Evolutionary conservation across 1,140 invertebrate species (phyloP), one percentile per base, ranked within the genome.

Genomic region (Antheraea pernyi): DNA sequence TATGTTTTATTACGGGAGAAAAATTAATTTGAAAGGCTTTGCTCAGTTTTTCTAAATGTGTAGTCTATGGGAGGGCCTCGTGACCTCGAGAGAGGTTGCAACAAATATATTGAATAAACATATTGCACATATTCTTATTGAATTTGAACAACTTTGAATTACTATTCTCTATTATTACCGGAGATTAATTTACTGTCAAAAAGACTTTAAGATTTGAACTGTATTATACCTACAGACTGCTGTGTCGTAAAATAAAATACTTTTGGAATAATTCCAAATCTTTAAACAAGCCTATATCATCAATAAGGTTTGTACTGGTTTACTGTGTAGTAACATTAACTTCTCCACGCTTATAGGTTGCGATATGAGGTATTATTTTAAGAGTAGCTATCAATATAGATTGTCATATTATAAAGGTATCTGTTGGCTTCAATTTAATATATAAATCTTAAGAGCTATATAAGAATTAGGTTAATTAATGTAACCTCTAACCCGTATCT

Each of bases 1-100:
- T 65, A n/a, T 64, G 61, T 71, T 11, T 61, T 69, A 42, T 59
- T 37, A 59, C 9, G 46, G 13, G 46, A 13, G 46, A 53, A 53
- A 53, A 53, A 53, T n/a, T 2, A 1, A 53, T 53, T 16, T 13
- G 46, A 6, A 16, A 16, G 16, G 0, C 46, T 53, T 16, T 53
- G 11, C 46, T 53, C 0, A 16, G 16, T n/a, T 53, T 53, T 53
- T 16, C 4, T 53, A 53, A 13, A 53, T 53, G 46, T 53, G 19
- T 36, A 61, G 19, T 61, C 11, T 61, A 61, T 61, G 60, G 60
- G 13, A n/a, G 30, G 8, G 60, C 60, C 60, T 22, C 60, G 60
- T 61, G 60, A 61, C 60, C 60, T 61, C 60, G 8, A 61, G 30
- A 61, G 46, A 53, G 46, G 16, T 53, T 53, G 46, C 11, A 13